Evolutionary conservation across 2,888 invertebrate genomes (phyloP), one percentile per base, ranked within the genome.

Genomic region (Cosmopolites sordidus): DNA sequence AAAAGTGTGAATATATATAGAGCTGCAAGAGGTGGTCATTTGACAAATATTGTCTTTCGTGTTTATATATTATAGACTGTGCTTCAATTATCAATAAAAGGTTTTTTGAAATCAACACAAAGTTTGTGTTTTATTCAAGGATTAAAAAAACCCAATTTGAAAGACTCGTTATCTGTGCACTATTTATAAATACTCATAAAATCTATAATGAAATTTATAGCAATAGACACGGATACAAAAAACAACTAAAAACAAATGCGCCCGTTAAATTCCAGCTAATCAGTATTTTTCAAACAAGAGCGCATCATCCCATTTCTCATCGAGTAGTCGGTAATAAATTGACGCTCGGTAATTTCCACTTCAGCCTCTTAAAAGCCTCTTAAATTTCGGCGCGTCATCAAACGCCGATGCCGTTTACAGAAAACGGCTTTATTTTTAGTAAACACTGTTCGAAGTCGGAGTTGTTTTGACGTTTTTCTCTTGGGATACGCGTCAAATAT

Each of bases 401-500:
- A 54, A 51, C 43, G n/a, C 41, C 48, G 48, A 45, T 58, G n/a
- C n/a, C 45, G 44, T 48, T 49, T 53, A 40, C 43, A 16, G 39
- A 44, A 55, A 55, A 43, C 43, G 3, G 48, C 53, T 55, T 52
- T 62, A 62, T 64, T 64, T 63, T 63, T 63, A 63, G 62, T 60
- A 58, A 59, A n/a, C 12, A 11, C 8, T n/a, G 12, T 12, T 9
- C 27, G 27, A 9, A 27, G 22, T 33, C 33, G 33, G 5, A 11
- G 33, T 12, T 59, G 56, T 63, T 62, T 62, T 65, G 63, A 63
- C 62, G 62, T 58, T 56, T 62, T 62, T 61, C 66, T 60, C 65
- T 60, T 48, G 66, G 64, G 66, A 64, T 64, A 61, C 60, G 62
- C 59, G 66, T 65, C 64, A 64, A 48, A 48, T 60, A 60, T 65